phyloP scores from a whole-genome alignment of 2,113 vertebrate species.

The Hippoglossus stenolepis region DNA sequence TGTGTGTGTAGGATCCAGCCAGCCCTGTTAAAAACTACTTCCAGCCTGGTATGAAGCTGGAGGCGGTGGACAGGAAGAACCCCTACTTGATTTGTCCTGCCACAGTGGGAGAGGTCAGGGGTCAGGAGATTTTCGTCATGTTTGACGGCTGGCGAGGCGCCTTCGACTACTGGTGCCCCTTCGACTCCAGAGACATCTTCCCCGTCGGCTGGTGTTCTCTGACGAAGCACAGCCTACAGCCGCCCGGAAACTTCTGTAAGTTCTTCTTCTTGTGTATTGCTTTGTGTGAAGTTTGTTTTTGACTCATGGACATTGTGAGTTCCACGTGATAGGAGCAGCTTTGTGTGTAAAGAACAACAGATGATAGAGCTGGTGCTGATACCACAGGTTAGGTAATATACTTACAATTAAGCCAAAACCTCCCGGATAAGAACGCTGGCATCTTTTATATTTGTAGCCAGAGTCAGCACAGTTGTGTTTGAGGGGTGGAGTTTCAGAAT shows the following conservation, averaged over 20 bases:
- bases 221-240: slow-evolving; percentile 94
- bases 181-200: slow-evolving; percentile 96
- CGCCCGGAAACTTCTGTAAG: slow-evolving; percentile 88
- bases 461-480: too few species aligned
- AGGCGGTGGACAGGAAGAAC: slow-evolving; percentile 97
- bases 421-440: too few species aligned
- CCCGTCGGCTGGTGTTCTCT: slow-evolving; percentile 93
- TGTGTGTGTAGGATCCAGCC: slow-evolving; percentile 86
- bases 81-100: slow-evolving; percentile 96
- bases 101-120: slow-evolving; percentile 91
- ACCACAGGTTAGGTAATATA: not conserved
- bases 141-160: slow-evolving; percentile 96
- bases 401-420: too few species aligned
- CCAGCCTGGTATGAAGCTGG: slow-evolving; percentile 95
- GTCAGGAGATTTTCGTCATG: slow-evolving; percentile 93
- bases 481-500: too few species aligned
- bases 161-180: slow-evolving; percentile 97
- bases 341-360: not conserved
- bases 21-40: slow-evolving; percentile 89
- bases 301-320: not conserved
- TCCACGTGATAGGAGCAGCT: not conserved
- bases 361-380: not conserved
- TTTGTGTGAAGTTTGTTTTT: not conserved
- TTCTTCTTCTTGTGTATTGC: slow-evolving; percentile 11
- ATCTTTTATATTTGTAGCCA: too few species aligned